Base-by-base conservation (phyloP, 2,797 vertebrate species). In the Chelon labrosus region DNA sequence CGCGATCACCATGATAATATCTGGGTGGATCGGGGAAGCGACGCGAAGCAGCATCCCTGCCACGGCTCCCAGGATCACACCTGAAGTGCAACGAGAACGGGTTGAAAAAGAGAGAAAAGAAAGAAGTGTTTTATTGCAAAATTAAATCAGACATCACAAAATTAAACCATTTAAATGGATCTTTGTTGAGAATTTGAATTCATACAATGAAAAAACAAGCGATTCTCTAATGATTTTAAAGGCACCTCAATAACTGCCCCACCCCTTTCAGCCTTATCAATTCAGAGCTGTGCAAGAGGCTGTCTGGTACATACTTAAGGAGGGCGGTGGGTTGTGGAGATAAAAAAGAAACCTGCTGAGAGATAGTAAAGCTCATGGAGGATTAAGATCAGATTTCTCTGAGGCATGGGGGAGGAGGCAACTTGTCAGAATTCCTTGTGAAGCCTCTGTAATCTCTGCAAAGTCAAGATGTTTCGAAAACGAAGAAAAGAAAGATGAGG, bases 1-100 rank as follows among this genome's bases (percentile, higher is more conserved):
- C 77, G 96, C 94, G 85, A 99, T 99, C 85, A 99, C 91, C 98
- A 99, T 99, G 82, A 99, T 73, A 47, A 99, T 95, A 60, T 99
- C 97, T 4, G 97, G 96, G 80, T 98, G 96, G 84, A 99, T 95
- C 10, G 97, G 98, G 44, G 97, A 93, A 42, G 96, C 96, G 58
- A 97, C 87, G 19, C 97, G 97, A 72, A 99, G 95, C 74, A 99
- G 89, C 83, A 95, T 94, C 52, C 98, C 97, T 78, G 93, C 77
- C 7, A 98, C 87, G 4, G 97, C 96, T 79, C 98, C 98, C 88
- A 99, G 77, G 87, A 99, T 96, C 80, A 99, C 98, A 86, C 98
- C 98, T 99, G 79, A n/a, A 89, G 69, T 44, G 41, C 16, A 73
- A 47, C 19, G 63, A 64, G 39, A 49, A 59, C 7, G 42, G 13